A percentile compares a stretch with the other conserved stretches of the same genome.
These are phyloP conservation scores for Todiramphus chloris DNA, from an alignment of 2,113 vertebrate species.

Conservation along the genomic window DNA sequence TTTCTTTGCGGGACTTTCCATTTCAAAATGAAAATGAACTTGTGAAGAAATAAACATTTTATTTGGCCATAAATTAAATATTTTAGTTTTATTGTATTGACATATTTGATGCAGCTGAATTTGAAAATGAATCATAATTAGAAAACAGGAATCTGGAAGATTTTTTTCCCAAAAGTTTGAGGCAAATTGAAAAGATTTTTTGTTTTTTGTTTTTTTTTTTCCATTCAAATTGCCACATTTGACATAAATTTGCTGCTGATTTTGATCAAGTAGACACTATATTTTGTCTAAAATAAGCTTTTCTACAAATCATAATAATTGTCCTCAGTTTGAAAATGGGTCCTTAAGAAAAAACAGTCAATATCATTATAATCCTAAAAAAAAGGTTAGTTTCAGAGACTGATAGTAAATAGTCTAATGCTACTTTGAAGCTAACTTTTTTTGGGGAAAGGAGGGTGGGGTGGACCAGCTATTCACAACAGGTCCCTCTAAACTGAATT, in stretches of 20 bases:
- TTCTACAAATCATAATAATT: neutral
- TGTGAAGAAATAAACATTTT: neutral
- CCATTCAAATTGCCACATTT: neutral
- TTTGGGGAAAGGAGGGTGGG: fast-evolving
- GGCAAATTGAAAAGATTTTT: neutral
- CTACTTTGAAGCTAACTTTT: neutral
- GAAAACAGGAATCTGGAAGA: neutral
- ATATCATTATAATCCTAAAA: neutral
- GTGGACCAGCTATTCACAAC: neutral
- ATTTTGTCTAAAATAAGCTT: neutral
- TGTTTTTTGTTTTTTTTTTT: fast-evolving
- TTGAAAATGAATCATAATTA: neutral
- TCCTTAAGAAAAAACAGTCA: neutral
- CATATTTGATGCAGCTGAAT: neutral
- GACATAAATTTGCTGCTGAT: neutral
- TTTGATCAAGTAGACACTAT: neutral
- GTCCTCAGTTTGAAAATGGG: neutral
- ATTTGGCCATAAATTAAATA: neutral
- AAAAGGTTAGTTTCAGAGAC: neutral
- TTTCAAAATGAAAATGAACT: neutral
- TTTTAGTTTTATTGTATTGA: neutral
- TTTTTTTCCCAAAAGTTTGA: neutral
- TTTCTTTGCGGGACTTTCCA: neutral
- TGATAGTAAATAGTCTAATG: neutral
- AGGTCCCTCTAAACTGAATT: neutral